Percentiles rank a stretch among this genome's conserved stretches.
Conservation (phyloP, 2,113 vertebrate genomes). For the Diphyllodes magnificus region DNA sequence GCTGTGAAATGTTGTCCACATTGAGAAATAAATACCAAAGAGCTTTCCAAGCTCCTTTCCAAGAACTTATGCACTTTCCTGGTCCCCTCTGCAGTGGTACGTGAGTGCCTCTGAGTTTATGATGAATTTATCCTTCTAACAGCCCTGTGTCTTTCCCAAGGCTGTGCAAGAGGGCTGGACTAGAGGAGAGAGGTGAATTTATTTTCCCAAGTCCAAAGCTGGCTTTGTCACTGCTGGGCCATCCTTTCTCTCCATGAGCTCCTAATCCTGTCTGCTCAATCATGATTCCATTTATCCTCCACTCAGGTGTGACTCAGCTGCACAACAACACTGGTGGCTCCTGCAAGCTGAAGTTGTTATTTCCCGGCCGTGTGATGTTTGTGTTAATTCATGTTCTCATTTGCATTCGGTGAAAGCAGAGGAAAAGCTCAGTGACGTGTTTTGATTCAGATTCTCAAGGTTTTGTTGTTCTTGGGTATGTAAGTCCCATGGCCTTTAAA, state of each 20-base stretch:
- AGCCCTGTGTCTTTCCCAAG: background rate
- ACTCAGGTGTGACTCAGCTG: slow-evolving; percentile 2
- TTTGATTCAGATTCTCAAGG: background rate
- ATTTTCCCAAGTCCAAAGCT: background rate
- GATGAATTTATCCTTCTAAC: background rate
- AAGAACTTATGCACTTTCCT: background rate
- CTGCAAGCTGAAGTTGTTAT: background rate
- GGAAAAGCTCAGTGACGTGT: background rate
- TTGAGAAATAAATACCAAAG: background rate
- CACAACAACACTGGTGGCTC: background rate
- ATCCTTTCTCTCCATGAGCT: background rate
- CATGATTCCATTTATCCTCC: background rate
- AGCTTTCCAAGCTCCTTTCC: background rate
- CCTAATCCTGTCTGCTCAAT: background rate
- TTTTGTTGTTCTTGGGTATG: background rate
- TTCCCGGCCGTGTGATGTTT: background rate
- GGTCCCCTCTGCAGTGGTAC: background rate
- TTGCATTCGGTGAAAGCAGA: background rate
- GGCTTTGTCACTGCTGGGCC: background rate
- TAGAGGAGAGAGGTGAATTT: background rate
- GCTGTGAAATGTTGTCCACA: background rate
- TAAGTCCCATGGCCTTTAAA: background rate
- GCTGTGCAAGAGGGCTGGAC: background rate
- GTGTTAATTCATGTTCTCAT: background rate
- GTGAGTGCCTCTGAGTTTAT: background rate